Conservation (phyloP, 2,113 vertebrate species). For the Pteropus alecto region DNA sequence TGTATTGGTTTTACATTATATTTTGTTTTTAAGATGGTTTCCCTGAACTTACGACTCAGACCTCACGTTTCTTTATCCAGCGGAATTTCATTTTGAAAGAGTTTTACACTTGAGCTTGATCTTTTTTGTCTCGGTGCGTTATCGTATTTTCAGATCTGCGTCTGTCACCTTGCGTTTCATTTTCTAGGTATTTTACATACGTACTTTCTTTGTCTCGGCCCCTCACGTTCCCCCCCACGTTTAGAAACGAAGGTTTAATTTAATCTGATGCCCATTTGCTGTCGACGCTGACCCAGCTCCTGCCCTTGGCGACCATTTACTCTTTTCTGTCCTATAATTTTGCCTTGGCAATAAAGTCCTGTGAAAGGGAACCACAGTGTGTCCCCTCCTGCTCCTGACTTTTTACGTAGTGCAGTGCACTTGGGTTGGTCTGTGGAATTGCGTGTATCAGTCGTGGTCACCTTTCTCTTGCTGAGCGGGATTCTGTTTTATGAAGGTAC, state of each 20-base stretch:
- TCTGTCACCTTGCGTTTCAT: background rate
- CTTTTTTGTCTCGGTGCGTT: background rate
- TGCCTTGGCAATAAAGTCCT: background rate
- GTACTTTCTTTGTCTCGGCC: background rate
- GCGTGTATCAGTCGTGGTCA: background rate
- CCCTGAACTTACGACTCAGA: background rate
- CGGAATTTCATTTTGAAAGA: background rate
- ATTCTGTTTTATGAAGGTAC: background rate
- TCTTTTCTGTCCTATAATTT: background rate
- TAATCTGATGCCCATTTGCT: background rate
- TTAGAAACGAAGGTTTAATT: background rate
- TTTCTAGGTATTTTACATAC: background rate
- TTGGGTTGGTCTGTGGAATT: accelerated
- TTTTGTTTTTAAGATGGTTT: background rate
- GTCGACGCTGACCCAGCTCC: background rate
- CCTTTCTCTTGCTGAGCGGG: background rate
- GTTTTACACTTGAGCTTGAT: background rate
- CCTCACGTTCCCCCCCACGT: too few relatives aligned
- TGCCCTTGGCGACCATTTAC: too few relatives aligned
- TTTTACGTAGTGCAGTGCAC: background rate
- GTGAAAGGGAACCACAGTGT: background rate
- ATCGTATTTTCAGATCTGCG: background rate
- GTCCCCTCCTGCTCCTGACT: background rate
- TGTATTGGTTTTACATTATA: background rate
- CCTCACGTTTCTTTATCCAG: background rate